Evolutionary conservation across 1,140 invertebrate species (phyloP), one percentile per base, ranked within the genome.

Genomic region (Oncopodura yosiiana): DNA sequence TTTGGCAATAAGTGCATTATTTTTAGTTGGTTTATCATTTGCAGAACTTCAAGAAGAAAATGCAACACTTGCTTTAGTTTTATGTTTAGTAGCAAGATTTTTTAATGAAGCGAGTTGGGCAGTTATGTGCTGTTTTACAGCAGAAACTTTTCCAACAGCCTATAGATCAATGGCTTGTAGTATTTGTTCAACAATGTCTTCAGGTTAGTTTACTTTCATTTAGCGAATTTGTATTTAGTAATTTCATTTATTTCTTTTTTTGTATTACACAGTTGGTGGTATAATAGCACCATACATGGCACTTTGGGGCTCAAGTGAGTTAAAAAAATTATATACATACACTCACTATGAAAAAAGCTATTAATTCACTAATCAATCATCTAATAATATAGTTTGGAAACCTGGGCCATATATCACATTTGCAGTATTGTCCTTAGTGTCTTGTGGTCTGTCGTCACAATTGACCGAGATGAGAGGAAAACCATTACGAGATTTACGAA

Each of bases 281-380:
- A 54, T 59, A 16, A 3, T 59, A 24, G 44, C 57, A 14, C 57
- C 57, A 29, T 44, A 53, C 49, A 59, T 59, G 56, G 56, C 49
- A 2, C 48, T 30, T 53, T 41, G 53, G 14, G 56, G 56, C 21
- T 51, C 48, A 38, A 27, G 56, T 58, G 19, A 49, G 39, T 38
- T 14, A 6, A 16, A 45, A 37, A 3, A n/a, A 23, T 18, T 19
- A 6, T 23, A n/a, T n/a, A n/a, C n/a, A n/a, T n/a, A n/a, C n/a
- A n/a, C n/a, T n/a, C n/a, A n/a, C n/a, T n/a, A n/a, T n/a, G n/a
- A n/a, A n/a, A n/a, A n/a, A n/a, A n/a, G n/a, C n/a, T n/a, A n/a
- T n/a, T n/a, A n/a, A n/a, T n/a, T n/a, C n/a, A n/a, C n/a, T n/a
- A n/a, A n/a, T n/a, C n/a, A n/a, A n/a, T n/a, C n/a, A n/a, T n/a